Evolutionary conservation across 1,140 invertebrate species (phyloP), one percentile per base, ranked within the genome.

Genomic region (Reticulitermes speratus): DNA sequence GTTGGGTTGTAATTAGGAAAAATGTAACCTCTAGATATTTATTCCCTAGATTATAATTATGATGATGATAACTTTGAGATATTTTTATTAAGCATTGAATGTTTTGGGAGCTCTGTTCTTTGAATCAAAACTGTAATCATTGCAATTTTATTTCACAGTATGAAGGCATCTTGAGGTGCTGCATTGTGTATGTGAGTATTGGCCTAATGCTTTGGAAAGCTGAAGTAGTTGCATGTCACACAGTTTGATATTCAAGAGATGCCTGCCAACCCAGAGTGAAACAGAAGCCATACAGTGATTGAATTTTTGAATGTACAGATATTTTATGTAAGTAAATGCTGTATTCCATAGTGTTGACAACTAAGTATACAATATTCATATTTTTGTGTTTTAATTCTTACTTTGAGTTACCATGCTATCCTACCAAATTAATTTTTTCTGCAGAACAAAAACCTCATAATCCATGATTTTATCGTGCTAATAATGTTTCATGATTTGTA

Each of bases 251-350:
- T 16, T 55, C 52, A 55, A 48, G 45, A 48, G 14, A 48, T 55
- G 52, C 65, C 65, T 75, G 65, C 65, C 65, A 75, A 75, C 25
- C n/a, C 65, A 75, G 25, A 75, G 65, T 75, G 65, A 75, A 75
- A 75, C 65, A 30, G 65, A 75, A 75, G 65, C 65, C 25, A 30
- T 75, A 75, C n/a, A 8, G 14, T 75, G n/a, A 75, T 30, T 75
- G 65, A 75, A 75, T 75, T n/a, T 75, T 75, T 75, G 25, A 65
- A 75, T 75, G 65, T 75, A 75, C 65, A 75, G 25, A 75, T 75
- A 75, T 75, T 75, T 75, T 75, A 75, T 75, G 65, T 75, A 75
- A 75, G 65, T 75, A 75, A 75, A 75, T 75, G 65, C 65, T 75
- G 65, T 75, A 75, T 75, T 75, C 65, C 65, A 30, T 75, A 75